Conservation (phyloP, 2,113 vertebrate genomes). For the Gnathonemus longibarbis region DNA sequence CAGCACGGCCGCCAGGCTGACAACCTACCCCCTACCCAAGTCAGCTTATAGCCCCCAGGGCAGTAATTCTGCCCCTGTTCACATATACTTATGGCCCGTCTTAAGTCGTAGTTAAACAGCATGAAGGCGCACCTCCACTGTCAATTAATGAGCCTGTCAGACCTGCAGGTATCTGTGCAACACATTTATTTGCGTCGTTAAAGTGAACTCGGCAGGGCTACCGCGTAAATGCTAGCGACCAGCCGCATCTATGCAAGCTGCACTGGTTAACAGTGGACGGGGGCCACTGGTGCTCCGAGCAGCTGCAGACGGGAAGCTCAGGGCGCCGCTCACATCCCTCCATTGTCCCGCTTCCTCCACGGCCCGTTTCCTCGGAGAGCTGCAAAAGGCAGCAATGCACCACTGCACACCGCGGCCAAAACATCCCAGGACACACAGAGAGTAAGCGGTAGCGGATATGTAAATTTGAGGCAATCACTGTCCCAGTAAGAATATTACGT, state of each 20-base stretch:
- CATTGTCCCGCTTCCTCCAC: constrained; percentile 60
- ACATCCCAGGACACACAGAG: background rate
- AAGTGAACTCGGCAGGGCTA: background rate
- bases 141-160: background rate
- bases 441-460: background rate
- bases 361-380: constrained; percentile 43
- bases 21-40: no score
- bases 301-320: constrained; percentile 1
- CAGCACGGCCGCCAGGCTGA: no score
- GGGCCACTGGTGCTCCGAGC: background rate
- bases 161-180: background rate
- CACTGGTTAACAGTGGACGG: background rate
- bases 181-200: background rate
- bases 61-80: background rate
- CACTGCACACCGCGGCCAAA: background rate
- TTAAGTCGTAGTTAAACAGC: background rate
- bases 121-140: background rate
- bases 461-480: background rate
- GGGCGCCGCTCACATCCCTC: constrained; percentile 53
- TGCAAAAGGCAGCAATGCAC: constrained; percentile 19
- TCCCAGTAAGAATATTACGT: background rate
- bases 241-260: background rate
- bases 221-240: background rate
- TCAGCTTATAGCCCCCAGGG: background rate
- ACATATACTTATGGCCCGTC: background rate